These are phyloP conservation scores for Ectobius pallidus DNA, from an alignment of 2,888 invertebrate genomes.

Conservation along the genomic window DNA sequence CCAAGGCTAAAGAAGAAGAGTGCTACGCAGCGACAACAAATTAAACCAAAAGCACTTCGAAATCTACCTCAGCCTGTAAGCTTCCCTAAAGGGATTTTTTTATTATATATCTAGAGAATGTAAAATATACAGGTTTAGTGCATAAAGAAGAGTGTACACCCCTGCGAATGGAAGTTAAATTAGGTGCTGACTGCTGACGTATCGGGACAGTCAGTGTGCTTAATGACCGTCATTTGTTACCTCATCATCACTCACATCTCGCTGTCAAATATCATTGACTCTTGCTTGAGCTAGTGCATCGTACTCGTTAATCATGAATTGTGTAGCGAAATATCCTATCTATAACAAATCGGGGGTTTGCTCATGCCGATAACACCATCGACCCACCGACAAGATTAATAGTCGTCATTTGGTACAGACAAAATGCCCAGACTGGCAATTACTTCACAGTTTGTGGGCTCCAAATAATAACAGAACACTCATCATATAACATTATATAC, in stretches of 20 bases:
- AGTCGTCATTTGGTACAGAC: constrained; percentile 20
- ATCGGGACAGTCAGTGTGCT: constrained; percentile 23
- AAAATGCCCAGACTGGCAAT: constrained; percentile 21
- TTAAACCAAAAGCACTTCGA: too few relatives aligned
- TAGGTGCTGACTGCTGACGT: constrained; percentile 18
- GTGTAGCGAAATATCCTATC: constrained; percentile 13
- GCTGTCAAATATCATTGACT: constrained; percentile 21
- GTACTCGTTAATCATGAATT: constrained; percentile 13
- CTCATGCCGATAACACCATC: background rate
- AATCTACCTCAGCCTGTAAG: too few relatives aligned
- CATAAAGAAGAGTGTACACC: too few relatives aligned
- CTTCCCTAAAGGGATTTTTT: too few relatives aligned
- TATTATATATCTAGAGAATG: too few relatives aligned
- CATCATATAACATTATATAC: background rate
- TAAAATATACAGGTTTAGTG: too few relatives aligned
- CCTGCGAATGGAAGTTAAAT: background rate
- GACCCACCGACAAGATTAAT: constrained; percentile 14
- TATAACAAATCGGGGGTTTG: background rate
- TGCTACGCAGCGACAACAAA: too few relatives aligned
- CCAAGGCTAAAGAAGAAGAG: too few relatives aligned
- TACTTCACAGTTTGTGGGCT: constrained; percentile 15
- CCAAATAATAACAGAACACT: background rate
- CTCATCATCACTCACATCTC: constrained; percentile 23
- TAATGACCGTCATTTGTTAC: constrained; percentile 28
- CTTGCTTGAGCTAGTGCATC: background rate